Evolutionary conservation across 1,140 invertebrate genomes (phyloP), one percentile per base, ranked within the genome.

Genomic region (Carposina sasakii): DNA sequence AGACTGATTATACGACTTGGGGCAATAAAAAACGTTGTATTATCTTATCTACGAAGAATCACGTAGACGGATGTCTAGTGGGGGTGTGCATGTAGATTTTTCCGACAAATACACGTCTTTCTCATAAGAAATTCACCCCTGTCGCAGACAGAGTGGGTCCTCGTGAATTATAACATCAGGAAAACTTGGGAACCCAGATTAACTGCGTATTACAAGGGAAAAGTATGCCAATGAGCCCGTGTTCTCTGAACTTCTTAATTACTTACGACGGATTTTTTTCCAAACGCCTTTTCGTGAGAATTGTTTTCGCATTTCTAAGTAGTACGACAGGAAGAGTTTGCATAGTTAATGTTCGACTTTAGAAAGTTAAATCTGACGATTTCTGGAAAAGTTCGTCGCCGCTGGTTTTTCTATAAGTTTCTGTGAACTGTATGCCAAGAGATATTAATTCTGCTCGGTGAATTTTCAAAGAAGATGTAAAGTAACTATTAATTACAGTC

Each of bases 111-210:
- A 68, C 52, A 55, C 55, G 60, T 56, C 54, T 52, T 56, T 37
- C 62, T 71, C 64, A 73, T 75, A 75, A 77, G 67, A 74, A 72
- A 81, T 73, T 77, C 69, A 70, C 72, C 68, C 71, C 62, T 70
- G 65, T 68, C 62, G 60, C 53, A 62, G 57, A 63, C 67, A 33
- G 52, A 63, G 59, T 60, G 65, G 52, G 54, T 52, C 49, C 57
- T 65, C 45, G 67, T 72, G 71, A 77, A 76, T 81, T 75, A 77
- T 72, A 68, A 73, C 74, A 67, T 73, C 66, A 66, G 60, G 45
- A 55, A 74, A 71, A 57, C 76, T 81, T 77, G 76, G 71, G 64
- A 60, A 61, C 60, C 54, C 55, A 76, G 69, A 76, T 76, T 76
- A 81, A 75, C 69, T 73, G 69, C 66, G 67, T 77, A 69, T 76